Conservation (phyloP, 2,113 vertebrate genomes). For the Caracal caracal region DNA sequence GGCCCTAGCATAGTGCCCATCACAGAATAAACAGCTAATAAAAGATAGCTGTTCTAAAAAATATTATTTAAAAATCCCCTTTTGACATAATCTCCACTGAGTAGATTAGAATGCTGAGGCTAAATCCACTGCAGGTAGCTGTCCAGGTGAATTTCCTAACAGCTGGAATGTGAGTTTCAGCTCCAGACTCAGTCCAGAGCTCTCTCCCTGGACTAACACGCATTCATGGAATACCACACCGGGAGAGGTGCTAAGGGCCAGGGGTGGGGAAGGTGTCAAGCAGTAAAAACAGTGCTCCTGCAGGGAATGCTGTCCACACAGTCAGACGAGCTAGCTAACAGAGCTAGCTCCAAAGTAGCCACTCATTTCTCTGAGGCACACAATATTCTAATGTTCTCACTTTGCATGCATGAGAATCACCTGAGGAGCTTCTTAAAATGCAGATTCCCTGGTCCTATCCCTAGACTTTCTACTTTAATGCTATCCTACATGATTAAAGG, state of each 20-base stretch:
- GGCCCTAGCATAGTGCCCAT: not conserved
- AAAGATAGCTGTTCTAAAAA: not conserved
- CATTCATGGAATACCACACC: not conserved
- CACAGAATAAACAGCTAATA: constrained; percentile 5
- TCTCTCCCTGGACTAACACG: not conserved
- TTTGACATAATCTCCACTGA: constrained; percentile 20
- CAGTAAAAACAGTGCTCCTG: not conserved
- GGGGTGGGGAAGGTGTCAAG: not conserved
- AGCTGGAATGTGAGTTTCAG: not conserved
- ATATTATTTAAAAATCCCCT: constrained; percentile 1
- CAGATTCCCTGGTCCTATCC: not conserved
- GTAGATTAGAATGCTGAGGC: not conserved
- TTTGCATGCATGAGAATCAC: not conserved
- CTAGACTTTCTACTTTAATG: not conserved
- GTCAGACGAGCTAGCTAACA: not conserved
- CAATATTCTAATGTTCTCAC: not conserved
- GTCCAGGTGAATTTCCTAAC: not conserved
- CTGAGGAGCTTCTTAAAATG: not conserved
- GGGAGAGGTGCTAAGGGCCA: not conserved
- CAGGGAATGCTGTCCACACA: not conserved
- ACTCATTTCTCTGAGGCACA: not conserved
- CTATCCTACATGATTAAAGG: not conserved
- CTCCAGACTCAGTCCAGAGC: not conserved
- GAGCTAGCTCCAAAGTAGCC: not conserved
- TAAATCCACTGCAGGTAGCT: not conserved